Conservation (phyloP, 1,140 invertebrate genomes). For the Pseudomyrmex concolor region DNA sequence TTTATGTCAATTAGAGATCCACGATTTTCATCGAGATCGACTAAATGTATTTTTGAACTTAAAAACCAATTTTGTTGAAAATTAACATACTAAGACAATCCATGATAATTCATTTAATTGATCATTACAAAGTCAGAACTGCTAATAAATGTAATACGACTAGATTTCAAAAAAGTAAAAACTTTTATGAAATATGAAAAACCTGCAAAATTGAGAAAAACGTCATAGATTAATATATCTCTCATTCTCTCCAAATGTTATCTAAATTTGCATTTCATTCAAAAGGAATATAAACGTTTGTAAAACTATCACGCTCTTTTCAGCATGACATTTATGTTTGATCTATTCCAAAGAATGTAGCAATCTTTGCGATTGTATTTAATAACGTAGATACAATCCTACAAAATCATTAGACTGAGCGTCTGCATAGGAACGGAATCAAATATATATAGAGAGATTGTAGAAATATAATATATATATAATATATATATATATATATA, state of each 20-base stretch:
- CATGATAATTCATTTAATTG: neutral
- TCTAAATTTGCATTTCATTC: slow-evolving; percentile 9
- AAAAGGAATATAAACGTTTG: neutral
- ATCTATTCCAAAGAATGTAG: neutral
- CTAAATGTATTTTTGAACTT: too few species aligned
- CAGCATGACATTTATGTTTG: neutral
- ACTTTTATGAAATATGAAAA: neutral
- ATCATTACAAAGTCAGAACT: neutral
- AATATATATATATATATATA: neutral
- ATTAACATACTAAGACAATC: too few species aligned
- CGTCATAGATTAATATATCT: neutral
- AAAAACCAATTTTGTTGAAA: too few species aligned
- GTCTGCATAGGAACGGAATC: slow-evolving; percentile 8
- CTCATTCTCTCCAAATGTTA: slow-evolving; percentile 5
- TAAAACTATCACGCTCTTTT: neutral
- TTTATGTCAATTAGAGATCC: too few species aligned
- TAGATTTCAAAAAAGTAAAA: slow-evolving; percentile 3
- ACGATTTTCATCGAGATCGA: too few species aligned
- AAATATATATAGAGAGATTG: neutral
- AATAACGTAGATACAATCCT: neutral
- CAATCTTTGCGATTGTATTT: neutral
- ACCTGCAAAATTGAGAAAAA: neutral
- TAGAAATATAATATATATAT: neutral
- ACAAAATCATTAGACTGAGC: too few species aligned
- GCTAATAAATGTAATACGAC: neutral